phyloP scores from a whole-genome alignment of 2,888 invertebrate genomes.

The Sinohyriopsis cumingii region DNA sequence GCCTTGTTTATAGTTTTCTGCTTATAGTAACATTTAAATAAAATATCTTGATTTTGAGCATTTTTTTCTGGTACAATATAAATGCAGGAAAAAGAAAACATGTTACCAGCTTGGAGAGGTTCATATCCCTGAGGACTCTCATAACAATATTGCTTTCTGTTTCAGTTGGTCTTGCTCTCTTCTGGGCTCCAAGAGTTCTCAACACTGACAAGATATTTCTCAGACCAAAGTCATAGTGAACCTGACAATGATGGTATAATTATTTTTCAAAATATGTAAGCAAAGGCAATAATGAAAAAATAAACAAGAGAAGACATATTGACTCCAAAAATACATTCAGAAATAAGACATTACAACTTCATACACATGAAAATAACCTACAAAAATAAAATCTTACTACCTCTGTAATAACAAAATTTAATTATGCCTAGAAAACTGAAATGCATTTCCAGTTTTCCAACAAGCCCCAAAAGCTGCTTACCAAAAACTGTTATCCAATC shows the following conservation, averaged over 20 bases:
- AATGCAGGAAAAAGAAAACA: slow-evolving; percentile 10
- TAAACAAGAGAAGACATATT: background rate
- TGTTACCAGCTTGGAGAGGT: slow-evolving; percentile 73
- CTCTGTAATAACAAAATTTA: too few relatives aligned
- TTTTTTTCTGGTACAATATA: background rate
- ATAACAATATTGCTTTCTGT: slow-evolving; percentile 71
- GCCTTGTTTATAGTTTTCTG: too few relatives aligned
- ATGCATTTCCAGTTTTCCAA: too few relatives aligned
- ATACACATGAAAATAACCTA: too few relatives aligned
- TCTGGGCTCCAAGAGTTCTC: slow-evolving; percentile 71
- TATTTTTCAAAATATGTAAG: background rate
- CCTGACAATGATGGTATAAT: slow-evolving; percentile 44
- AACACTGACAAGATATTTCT: slow-evolving; percentile 72
- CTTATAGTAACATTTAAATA: too few relatives aligned
- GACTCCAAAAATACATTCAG: background rate
- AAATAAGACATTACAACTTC: background rate
- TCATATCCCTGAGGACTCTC: slow-evolving; percentile 72
- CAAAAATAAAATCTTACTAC: too few relatives aligned
- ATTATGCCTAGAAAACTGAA: too few relatives aligned
- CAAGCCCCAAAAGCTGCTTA: too few relatives aligned
- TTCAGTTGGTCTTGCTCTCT: slow-evolving; percentile 68
- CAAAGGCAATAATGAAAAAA: background rate
- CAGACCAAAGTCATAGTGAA: slow-evolving; percentile 73
- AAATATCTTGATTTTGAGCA: too few relatives aligned
- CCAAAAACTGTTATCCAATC: too few relatives aligned